These are phyloP conservation scores for Drosophila nikananu DNA, from an alignment of 1,140 invertebrate species.

Conservation along the genomic window DNA sequence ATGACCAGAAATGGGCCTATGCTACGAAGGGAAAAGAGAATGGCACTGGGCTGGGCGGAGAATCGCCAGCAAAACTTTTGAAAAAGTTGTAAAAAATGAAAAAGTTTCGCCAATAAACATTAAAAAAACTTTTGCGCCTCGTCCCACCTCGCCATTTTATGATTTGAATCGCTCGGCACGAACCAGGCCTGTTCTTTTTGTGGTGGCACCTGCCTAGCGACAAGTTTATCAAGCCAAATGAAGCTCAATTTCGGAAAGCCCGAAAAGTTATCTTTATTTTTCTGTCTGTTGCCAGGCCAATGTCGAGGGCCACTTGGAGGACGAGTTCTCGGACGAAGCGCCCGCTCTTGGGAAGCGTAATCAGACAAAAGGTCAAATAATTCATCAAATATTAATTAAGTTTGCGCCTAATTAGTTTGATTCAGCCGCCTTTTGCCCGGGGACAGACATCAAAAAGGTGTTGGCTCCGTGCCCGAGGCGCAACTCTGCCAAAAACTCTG, in stretches of 20 bases:
- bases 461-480: conserved; percentile 46
- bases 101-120: conserved; percentile 84
- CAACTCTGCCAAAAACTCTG: conserved; percentile 21
- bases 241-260: conserved; percentile 56
- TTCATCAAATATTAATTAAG: conserved; percentile 76
- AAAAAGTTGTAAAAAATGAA: conserved; percentile 76
- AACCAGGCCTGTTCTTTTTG: conserved; percentile 11
- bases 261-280: conserved; percentile 48
- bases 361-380: conserved; percentile 65
- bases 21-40: conserved; percentile 24
- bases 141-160: conserved; percentile 66
- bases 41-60: not conserved
- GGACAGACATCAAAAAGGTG: conserved; percentile 74
- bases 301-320: conserved; percentile 20
- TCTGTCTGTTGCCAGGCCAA: conserved; percentile 46
- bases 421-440: conserved; percentile 39
- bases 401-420: conserved; percentile 76
- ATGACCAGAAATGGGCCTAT: conserved; percentile 68
- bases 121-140: conserved; percentile 74
- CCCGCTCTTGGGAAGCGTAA: conserved; percentile 20
- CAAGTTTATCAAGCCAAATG: conserved; percentile 72
- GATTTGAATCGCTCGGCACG: conserved; percentile 46
- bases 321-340: not conserved
- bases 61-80: conserved; percentile 61
- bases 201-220: conserved; percentile 60